A percentile compares a stretch with the other conserved stretches of the same genome.
Evolutionary conservation across 2,113 vertebrate genomes (phyloP).

Genomic region (Megaptera novaeangliae): DNA sequence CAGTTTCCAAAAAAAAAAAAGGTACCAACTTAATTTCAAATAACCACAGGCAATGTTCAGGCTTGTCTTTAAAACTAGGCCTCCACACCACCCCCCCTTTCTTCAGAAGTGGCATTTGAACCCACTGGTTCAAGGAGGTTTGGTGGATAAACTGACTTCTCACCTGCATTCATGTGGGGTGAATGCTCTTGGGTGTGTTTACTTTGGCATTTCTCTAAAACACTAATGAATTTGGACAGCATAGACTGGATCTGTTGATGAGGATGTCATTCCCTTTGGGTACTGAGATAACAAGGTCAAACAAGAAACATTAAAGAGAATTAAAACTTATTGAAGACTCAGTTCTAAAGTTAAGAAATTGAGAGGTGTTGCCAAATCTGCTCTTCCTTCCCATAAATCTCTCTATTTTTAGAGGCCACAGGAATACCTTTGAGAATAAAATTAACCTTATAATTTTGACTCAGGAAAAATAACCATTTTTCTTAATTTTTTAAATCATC

Average conservation of each 20-base stretch:
- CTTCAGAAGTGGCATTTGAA: neutral
- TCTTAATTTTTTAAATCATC: neutral
- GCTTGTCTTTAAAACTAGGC: neutral
- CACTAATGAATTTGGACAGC: neutral
- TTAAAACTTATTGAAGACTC: neutral
- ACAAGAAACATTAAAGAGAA: neutral
- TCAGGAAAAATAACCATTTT: neutral
- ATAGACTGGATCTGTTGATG: neutral
- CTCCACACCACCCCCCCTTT: rapidly evolving
- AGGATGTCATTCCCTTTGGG: neutral
- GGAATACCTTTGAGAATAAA: neutral
- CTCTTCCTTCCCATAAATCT: neutral
- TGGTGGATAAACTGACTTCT: neutral
- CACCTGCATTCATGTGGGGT: neutral
- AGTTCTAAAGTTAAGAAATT: neutral
- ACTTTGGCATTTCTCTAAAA: neutral
- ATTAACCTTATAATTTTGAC: neutral
- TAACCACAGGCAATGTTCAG: neutral
- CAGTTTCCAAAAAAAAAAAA: neutral
- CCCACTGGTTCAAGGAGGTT: neutral
- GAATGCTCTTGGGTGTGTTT: neutral
- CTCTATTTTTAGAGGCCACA: neutral
- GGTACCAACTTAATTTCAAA: neutral
- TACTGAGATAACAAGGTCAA: neutral
- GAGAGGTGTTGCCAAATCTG: neutral